phyloP scores from a whole-genome alignment of 2,888 invertebrate genomes.

The Podabrus alpinus region DNA sequence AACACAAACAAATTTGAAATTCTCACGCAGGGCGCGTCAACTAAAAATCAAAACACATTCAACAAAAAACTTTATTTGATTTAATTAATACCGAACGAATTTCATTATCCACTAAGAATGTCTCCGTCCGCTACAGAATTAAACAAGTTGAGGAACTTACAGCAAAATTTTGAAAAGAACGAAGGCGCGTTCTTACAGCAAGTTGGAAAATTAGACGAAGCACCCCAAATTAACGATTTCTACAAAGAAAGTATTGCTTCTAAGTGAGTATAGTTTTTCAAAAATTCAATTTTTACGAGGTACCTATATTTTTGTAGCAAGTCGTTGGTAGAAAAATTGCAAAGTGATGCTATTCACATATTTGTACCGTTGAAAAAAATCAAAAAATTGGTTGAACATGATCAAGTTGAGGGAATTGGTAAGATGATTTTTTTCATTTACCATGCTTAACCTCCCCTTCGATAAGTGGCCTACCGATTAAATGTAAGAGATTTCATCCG shows the following conservation, averaged over 20 bases:
- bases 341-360: slow-evolving; percentile 32
- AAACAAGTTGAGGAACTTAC: slow-evolving; percentile 42
- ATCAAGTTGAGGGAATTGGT: slow-evolving; percentile 35
- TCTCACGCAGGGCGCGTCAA: slow-evolving; percentile 29
- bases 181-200: slow-evolving; percentile 36
- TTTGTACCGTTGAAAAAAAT: slow-evolving; percentile 33
- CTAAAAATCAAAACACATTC: not conserved
- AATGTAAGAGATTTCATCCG: no score
- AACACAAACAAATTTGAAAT: slow-evolving; percentile 27
- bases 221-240: slow-evolving; percentile 28
- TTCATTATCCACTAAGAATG: slow-evolving; percentile 8
- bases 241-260: slow-evolving; percentile 26
- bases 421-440: not conserved
- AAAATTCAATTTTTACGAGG: not conserved
- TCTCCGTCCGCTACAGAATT: slow-evolving; percentile 34
- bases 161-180: slow-evolving; percentile 43
- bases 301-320: slow-evolving; percentile 23
- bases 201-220: slow-evolving; percentile 34
- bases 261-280: slow-evolving; percentile 25
- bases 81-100: not conserved
- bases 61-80: not conserved
- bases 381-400: slow-evolving; percentile 32
- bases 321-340: slow-evolving; percentile 28
- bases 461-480: no score
- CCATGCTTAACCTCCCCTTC: not conserved